phyloP scores from a whole-genome alignment of 1,140 invertebrate genomes.

The Polyergus mexicanus region DNA sequence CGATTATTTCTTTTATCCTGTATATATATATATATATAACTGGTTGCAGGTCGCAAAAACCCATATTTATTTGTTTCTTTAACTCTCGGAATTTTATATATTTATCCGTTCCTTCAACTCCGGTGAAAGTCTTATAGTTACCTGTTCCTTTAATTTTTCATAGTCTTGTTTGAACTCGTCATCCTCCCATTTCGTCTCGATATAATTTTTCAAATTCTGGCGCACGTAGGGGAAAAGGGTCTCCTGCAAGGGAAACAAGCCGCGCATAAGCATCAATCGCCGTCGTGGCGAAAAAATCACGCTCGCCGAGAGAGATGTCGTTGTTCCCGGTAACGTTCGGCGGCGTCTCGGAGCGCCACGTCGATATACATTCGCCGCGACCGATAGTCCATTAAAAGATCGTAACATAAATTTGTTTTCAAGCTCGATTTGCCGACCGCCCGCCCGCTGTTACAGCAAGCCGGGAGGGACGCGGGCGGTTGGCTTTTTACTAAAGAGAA shows the following conservation, averaged over 20 bases:
- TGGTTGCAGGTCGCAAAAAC: not conserved
- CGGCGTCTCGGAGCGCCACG: constrained; percentile 56
- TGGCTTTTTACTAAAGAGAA: not conserved
- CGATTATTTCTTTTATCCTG: not conserved
- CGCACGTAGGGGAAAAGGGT: constrained; percentile 93
- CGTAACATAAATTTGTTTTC: constrained; percentile 35
- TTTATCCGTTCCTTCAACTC: constrained; percentile 88
- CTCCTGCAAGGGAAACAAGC: constrained; percentile 88
- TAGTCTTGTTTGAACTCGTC: constrained; percentile 91
- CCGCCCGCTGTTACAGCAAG: not conserved
- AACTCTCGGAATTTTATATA: constrained; percentile 8
- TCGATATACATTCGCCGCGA: constrained; percentile 48
- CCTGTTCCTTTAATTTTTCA: constrained; percentile 88
- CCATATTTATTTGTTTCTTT: not conserved
- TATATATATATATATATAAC: no score
- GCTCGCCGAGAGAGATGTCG: constrained; percentile 27
- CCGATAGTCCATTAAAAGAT: constrained; percentile 48
- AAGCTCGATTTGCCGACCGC: not conserved
- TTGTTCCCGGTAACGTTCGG: constrained; percentile 25
- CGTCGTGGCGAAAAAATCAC: constrained; percentile 10
- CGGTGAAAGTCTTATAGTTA: constrained; percentile 70
- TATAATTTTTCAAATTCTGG: constrained; percentile 90
- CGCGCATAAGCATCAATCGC: not conserved
- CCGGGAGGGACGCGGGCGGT: not conserved
- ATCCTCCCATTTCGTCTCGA: constrained; percentile 91